These are phyloP conservation scores for Leptoteleia sp. DNA, from an alignment of 1,140 invertebrate genomes.

Conservation along the genomic window DNA sequence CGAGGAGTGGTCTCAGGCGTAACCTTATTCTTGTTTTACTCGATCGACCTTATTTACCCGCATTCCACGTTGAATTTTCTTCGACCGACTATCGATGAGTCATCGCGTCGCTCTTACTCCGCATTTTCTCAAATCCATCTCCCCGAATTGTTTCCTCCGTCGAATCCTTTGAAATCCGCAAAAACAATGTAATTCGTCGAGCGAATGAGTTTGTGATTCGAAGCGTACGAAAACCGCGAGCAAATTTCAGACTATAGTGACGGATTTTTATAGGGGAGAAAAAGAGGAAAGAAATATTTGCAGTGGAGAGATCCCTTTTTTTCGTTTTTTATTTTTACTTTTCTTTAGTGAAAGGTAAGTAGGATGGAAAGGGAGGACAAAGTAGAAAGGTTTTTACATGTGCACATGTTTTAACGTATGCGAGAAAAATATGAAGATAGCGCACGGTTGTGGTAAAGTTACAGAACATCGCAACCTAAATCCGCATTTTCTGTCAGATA, in stretches of 20 bases:
- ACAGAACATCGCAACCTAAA: constrained; percentile 37
- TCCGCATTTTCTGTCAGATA: not conserved
- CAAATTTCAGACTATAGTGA: no score
- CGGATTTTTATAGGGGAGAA: no score
- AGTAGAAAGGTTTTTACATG: constrained; percentile 64
- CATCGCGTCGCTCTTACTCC: constrained; percentile 51
- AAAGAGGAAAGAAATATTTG: constrained; percentile 7
- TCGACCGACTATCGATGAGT: constrained; percentile 58
- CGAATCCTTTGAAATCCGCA: no score
- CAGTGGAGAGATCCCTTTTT: not conserved
- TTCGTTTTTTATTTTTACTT: constrained; percentile 29
- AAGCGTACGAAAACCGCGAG: no score
- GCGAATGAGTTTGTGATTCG: no score
- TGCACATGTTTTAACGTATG: constrained; percentile 49
- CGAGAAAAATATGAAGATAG: constrained; percentile 37
- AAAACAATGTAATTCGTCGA: no score
- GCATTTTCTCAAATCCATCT: constrained; percentile 46
- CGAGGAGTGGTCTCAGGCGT: constrained; percentile 69
- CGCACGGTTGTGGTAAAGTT: constrained; percentile 14
- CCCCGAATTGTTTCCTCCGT: no score
- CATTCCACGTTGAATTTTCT: constrained; percentile 66
- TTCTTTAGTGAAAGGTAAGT: constrained; percentile 55
- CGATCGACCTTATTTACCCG: constrained; percentile 67
- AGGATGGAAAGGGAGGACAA: constrained; percentile 59
- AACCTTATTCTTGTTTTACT: constrained; percentile 70